phyloP scores from a whole-genome alignment of 2,888 invertebrate species.

The Isotomurus palustris region DNA sequence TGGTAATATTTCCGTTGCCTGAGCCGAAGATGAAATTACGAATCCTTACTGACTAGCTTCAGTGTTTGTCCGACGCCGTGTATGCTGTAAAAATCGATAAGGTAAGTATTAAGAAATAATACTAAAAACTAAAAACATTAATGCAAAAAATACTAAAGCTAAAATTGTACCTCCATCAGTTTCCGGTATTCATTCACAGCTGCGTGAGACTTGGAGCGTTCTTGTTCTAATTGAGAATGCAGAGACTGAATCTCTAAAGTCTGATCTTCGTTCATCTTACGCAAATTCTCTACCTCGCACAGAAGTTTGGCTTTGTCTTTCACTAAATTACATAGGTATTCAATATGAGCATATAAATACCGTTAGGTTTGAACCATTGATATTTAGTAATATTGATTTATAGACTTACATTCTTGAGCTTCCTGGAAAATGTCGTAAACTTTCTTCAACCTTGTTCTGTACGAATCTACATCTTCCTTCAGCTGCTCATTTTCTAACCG shows the following conservation, averaged over 20 bases:
- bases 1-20: not conserved
- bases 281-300: conserved; percentile 66
- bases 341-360: not conserved
- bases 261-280: conserved; percentile 65
- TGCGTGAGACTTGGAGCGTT: conserved; percentile 59
- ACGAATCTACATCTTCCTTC: conserved; percentile 62
- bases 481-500: conserved; percentile 48
- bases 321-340: no score
- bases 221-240: conserved; percentile 69
- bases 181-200: conserved; percentile 36
- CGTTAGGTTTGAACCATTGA: not conserved
- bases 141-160: conserved; percentile 1
- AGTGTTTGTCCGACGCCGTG: conserved; percentile 33
- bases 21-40: not conserved
- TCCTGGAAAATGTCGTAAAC: conserved; percentile 65
- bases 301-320: conserved; percentile 72
- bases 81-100: conserved; percentile 21
- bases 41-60: conserved; percentile 10
- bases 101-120: not conserved
- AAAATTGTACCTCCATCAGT: conserved; percentile 38
- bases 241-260: conserved; percentile 65
- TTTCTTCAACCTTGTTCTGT: conserved; percentile 66
- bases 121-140: not conserved
- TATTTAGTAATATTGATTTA: not conserved
- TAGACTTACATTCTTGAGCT: conserved; percentile 62